Evolutionary conservation across 2,888 invertebrate genomes (phyloP), one percentile per base, ranked within the genome.

Genomic region (Pharmacophagus antenor): DNA sequence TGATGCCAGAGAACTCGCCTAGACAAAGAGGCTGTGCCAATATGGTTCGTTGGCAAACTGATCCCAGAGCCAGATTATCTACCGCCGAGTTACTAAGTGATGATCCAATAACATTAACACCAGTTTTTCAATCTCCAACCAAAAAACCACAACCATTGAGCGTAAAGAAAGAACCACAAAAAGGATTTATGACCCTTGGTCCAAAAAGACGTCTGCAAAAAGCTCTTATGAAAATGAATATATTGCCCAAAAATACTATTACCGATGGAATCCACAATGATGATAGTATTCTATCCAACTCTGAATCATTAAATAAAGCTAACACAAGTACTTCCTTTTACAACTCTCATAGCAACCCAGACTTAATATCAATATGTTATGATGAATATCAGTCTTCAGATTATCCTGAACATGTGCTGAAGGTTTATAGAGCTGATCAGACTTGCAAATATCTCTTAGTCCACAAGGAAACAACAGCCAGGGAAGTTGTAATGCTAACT

Each of bases 361-460:
- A 97, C 84, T 91, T 97, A 66, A 95, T 95, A 82, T 94, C 94
- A 58, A 92, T 94, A 71, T 95, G 95, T 77, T 96, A 96, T 84
- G 96, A 96, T 77, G 96, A 96, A 73, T 88, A 94, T 53, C 92
- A 95, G 69, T 93, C 95, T 56, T 92, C 95, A 15, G 97, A 97
- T 82, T 97, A 95, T 82, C 98, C 99, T 2, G 99, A 99, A 82
- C 98, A 99, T 88, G 99, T 99, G 31, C 92, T 99, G 50, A 99
- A 99, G 91, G 96, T 97, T 56, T 99, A 95, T 88, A 96, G 96
- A 90, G 95, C 97, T 25, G 99, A 99, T 88, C 99, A 99, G 91
- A 97, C 97, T 44, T 99, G 97, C 93, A 99, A 99, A 90, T 99
- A 98, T 89, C 93, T 99, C 66, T 93, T 98, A 65, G 97, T 99